Base-by-base conservation (phyloP, 2,888 invertebrate genomes). In the Pocota personata region DNA sequence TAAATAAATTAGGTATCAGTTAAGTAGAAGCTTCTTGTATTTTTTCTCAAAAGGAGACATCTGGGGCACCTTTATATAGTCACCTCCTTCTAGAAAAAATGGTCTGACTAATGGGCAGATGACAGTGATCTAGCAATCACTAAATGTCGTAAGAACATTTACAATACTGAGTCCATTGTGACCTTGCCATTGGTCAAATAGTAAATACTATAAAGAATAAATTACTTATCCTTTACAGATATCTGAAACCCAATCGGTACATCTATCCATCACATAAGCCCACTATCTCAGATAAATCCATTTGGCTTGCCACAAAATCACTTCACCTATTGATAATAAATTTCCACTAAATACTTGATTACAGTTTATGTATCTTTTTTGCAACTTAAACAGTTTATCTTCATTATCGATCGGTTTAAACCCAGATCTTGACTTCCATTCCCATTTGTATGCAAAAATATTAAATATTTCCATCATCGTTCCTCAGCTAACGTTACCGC, bases 391-490 rank as follows among this genome's bases (percentile, higher is more conserved):
- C 16, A 79, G 79, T 73, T 79, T 73, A 64, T 73, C 78, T 64
- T 60, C 71, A 72, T 66, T 64, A 83, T 82, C 77, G 77, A 71
- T 78, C 55, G 52, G 24, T 52, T 76, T 60, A 66, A 66, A 58
- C 48, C 6, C 64, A 43, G 72, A 78, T 62, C 62, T 40, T 46
- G 32, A 66, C 48, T 52, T 62, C 40, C 72, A 60, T 67, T 71
- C 55, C 43, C 64, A 77, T 82, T 72, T 82, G 40, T 66, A 80
- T 66, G 73, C 60, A 73, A 66, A 80, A 80, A 67, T 80, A 75
- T 75, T 80, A 40, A 80, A 64, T 27, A 40, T 27, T 73, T 43
- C 32, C 50, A 32, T 62, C 48, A 73, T 72, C 55, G n/a, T 21
- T 46, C 58, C 14, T 48, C 40, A 71, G 55, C 32, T 35, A 27